Base-by-base conservation (phyloP, 2,113 vertebrate genomes). In the Malaclemys terrapin region DNA sequence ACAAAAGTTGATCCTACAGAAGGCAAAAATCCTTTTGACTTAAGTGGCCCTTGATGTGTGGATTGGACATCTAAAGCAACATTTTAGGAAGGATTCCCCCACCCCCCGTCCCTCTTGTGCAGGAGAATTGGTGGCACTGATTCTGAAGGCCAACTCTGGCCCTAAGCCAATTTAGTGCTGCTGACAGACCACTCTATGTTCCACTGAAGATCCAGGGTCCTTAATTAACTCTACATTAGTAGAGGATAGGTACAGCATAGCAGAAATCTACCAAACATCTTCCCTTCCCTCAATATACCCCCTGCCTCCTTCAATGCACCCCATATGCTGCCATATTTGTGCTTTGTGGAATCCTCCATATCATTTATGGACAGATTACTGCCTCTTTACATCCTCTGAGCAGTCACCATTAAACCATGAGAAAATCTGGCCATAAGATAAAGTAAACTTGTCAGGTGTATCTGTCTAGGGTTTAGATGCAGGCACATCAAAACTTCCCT, bases 91-190 rank as follows among this genome's bases (percentile, higher is more conserved):
- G 45, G 65, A 19, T 72, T 38, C n/a, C 35, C 35, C 11, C 57
- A 10, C 45, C 45, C 45, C 45, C 45, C 42, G 65, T 72, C 35
- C 57, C 54, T 59, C 57, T 59, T 38, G 35, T 72, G 35, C 35
- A 5, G 65, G 65, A 38, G 13, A n/a, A 65, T 65, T 65, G 13
- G 29, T 31, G 35, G 6, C 72, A 2, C 7, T 75, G 54, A 82
- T 57, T 53, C 88, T 75, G 89, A n/a, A 31, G 35, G 12, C 17
- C 1, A 0, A 38, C 1, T 59, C 16, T 79, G 54, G 4, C 8
- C 17, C 56, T 57, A 25, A 10, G 27, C 24, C 56, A 57, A 57
- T 27, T 57, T 57, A 57, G 56, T 57, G 56, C 24, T 27, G 56
- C 25, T 57, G 56, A 57, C 56, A 27, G 56, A 27, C 56, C 56